These are phyloP conservation scores for Tromatobia lineatoria DNA, from an alignment of 2,888 invertebrate species.

Conservation along the genomic window DNA sequence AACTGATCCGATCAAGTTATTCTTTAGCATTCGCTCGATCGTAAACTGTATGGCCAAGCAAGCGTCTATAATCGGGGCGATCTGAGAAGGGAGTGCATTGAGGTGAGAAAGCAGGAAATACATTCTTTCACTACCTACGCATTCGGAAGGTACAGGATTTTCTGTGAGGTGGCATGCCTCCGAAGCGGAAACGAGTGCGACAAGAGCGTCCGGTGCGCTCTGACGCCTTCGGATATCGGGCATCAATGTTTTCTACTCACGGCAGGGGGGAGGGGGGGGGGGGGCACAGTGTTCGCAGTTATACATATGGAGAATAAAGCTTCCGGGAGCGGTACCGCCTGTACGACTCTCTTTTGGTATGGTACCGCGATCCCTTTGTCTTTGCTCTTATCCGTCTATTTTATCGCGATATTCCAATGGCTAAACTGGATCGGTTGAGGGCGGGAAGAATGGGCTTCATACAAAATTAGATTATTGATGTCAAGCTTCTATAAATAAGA, in stretches of 20 bases:
- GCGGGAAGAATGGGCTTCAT: conserved; percentile 56
- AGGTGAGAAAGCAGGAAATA: conserved; percentile 46
- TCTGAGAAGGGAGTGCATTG: conserved; percentile 36
- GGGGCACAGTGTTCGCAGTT: not conserved
- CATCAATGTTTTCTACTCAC: conserved; percentile 65
- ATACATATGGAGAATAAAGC: conserved; percentile 10
- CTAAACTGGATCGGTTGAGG: not conserved
- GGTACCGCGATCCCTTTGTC: conserved; percentile 45
- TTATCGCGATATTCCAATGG: conserved; percentile 28
- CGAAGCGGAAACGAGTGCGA: conserved; percentile 65
- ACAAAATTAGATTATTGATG: conserved; percentile 78
- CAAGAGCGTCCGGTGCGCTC: conserved; percentile 63
- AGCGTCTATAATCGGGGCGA: conserved; percentile 42
- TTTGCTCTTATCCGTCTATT: conserved; percentile 38
- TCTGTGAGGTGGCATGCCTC: conserved; percentile 30
- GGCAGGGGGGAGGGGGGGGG: conserved; percentile 17
- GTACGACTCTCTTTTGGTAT: conserved; percentile 36
- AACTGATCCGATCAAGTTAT: conserved; percentile 44
- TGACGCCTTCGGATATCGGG: conserved; percentile 67
- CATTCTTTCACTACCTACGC: conserved; percentile 56
- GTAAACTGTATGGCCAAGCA: conserved; percentile 30
- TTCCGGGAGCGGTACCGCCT: not conserved
- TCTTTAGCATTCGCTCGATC: conserved; percentile 32
- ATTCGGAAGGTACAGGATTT: conserved; percentile 60
- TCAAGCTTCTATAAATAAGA: conserved; percentile 70